Evolutionary conservation across 2,888 invertebrate genomes (phyloP).

Genomic region (Abrostola tripartita): DNA sequence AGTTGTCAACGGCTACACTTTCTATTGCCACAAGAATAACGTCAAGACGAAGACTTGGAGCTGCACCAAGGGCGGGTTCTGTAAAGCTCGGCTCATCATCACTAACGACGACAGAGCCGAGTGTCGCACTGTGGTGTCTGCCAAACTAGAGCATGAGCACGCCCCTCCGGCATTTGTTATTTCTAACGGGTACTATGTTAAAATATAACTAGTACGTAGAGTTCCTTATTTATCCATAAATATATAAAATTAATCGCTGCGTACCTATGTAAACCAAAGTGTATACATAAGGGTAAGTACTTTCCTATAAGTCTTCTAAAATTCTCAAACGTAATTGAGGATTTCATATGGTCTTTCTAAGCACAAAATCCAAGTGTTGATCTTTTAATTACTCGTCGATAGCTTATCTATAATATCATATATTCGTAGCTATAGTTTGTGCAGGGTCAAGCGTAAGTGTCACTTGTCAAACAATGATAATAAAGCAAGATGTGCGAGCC

Average conservation of each 20-base stretch:
- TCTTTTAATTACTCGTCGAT: no score
- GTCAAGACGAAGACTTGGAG: conserved; percentile 45
- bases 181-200: conserved; percentile 45
- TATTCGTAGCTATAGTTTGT: no score
- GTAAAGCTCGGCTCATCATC: conserved; percentile 40
- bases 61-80: conserved; percentile 50
- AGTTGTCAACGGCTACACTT: conserved; percentile 44
- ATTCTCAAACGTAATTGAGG: no score
- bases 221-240: no score
- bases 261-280: not conserved
- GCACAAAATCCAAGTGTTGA: no score
- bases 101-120: conserved; percentile 33
- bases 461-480: no score
- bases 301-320: no score
- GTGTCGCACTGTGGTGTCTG: conserved; percentile 36
- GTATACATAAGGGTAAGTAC: not conserved
- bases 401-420: no score
- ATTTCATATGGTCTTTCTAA: no score
- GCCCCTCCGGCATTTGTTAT: conserved; percentile 45
- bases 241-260: no score
- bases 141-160: conserved; percentile 49
- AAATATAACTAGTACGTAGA: conserved; percentile 13
- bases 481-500: no score
- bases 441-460: no score
- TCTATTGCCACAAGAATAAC: conserved; percentile 42